Evolutionary conservation across 2,888 invertebrate genomes (phyloP).

Genomic region (Oxyscelio sp.): DNA sequence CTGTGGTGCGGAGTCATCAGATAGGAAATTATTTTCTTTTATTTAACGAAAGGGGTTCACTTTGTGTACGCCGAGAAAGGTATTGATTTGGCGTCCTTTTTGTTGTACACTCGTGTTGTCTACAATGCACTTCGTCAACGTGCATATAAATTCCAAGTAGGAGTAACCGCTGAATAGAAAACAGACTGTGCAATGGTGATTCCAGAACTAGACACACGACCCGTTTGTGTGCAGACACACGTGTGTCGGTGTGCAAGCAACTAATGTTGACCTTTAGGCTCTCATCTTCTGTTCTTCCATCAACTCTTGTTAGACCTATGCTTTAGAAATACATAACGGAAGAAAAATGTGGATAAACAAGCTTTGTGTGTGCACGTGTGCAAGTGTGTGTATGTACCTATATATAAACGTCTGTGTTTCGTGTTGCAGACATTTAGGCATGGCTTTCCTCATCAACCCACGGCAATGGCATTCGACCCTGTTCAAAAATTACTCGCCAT

Average conservation of each 20-base stretch:
- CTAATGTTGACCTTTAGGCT: conserved; percentile 58
- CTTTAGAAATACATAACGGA: conserved; percentile 20
- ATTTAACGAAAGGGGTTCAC: conserved; percentile 45
- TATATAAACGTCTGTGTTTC: conserved; percentile 26
- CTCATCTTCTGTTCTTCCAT: conserved; percentile 53
- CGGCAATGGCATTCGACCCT: conserved; percentile 99
- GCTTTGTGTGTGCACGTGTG: conserved; percentile 19
- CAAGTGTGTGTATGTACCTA: background rate
- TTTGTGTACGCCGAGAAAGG: conserved; percentile 48
- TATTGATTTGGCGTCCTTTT: conserved; percentile 69
- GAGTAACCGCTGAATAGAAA: conserved; percentile 62
- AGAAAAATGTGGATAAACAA: conserved; percentile 53
- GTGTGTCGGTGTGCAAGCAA: conserved; percentile 34
- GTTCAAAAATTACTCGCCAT: conserved; percentile 98
- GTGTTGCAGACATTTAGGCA: conserved; percentile 96
- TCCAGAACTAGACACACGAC: conserved; percentile 35
- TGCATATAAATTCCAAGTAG: conserved; percentile 48
- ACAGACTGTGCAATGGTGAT: conserved; percentile 48
- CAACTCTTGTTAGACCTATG: conserved; percentile 37
- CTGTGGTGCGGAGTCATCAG: conserved; percentile 48
- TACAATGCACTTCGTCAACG: conserved; percentile 61
- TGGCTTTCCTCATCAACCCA: conserved; percentile 99
- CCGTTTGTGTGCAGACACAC: background rate
- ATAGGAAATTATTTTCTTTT: conserved; percentile 59
- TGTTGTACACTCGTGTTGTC: conserved; percentile 54